Evolutionary conservation across 2,888 invertebrate species (phyloP).

Genomic region (Papilio gigon): DNA sequence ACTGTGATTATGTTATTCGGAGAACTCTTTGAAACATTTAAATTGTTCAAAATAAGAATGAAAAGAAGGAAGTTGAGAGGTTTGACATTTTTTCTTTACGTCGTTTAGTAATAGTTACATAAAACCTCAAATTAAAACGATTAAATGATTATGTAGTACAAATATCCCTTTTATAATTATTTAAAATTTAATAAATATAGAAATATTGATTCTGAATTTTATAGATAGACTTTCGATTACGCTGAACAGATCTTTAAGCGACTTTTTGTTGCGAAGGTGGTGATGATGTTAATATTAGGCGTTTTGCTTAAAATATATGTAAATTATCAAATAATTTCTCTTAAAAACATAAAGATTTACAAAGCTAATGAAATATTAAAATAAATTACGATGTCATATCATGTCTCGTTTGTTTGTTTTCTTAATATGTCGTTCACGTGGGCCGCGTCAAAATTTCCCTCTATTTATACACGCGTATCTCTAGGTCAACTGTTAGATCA

Average conservation of each 20-base stretch:
- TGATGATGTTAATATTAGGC: not conserved
- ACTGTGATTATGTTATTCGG: not conserved
- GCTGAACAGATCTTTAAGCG: not conserved
- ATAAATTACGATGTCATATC: not conserved
- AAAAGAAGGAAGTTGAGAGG: not conserved
- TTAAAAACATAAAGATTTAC: not conserved
- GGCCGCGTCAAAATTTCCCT: constrained; percentile 43
- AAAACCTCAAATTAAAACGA: not conserved
- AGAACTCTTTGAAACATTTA: not conserved
- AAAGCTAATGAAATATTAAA: not conserved
- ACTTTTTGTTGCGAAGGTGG: not conserved
- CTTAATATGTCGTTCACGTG: constrained; percentile 21
- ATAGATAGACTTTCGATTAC: not conserved
- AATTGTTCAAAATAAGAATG: not conserved
- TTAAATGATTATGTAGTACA: not conserved
- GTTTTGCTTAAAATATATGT: not conserved
- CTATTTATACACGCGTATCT: constrained; percentile 59
- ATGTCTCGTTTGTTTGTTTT: constrained; percentile 9
- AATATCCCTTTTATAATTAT: not conserved
- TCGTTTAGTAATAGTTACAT: not conserved
- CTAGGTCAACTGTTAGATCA: constrained; percentile 71
- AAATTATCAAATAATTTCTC: not conserved
- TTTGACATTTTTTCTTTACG: not conserved
- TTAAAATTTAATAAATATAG: not conserved
- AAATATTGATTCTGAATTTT: not conserved